phyloP scores from a whole-genome alignment of 1,140 invertebrate species.

The Diuraphis noxia region DNA sequence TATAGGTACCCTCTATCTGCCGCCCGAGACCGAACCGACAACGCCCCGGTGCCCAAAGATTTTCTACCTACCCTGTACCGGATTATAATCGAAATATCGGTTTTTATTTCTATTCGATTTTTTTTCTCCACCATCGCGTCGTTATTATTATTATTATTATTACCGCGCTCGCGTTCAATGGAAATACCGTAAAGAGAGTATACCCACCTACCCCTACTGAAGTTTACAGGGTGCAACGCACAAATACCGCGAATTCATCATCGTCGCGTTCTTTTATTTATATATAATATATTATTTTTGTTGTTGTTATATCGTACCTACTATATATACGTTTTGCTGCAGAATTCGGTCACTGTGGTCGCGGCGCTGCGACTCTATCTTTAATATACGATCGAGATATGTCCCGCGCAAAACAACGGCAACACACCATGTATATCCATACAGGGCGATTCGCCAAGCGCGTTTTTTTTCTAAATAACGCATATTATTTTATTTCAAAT shows the following conservation, averaged over 20 bases:
- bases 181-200: not conserved
- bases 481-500: not conserved
- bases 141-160: not conserved
- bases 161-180: not conserved
- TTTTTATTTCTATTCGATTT: not conserved
- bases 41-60: slow-evolving; percentile 1
- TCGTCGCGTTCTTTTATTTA: not conserved
- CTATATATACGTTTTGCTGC: not conserved
- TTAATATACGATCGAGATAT: too few species aligned
- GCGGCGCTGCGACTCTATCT: not conserved
- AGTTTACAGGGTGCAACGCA: not conserved
- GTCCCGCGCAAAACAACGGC: too few species aligned
- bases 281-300: not conserved
- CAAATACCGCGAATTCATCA: not conserved
- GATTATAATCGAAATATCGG: slow-evolving; percentile 8
- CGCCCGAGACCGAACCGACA: not conserved
- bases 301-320: not conserved
- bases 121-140: not conserved
- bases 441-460: too few species aligned
- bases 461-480: not conserved
- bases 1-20: not conserved
- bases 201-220: not conserved
- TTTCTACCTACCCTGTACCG: not conserved
- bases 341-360: not conserved
- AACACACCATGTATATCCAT: not conserved